Evolutionary conservation across 1,140 invertebrate species (phyloP).

Genomic region (Limonius californicus): DNA sequence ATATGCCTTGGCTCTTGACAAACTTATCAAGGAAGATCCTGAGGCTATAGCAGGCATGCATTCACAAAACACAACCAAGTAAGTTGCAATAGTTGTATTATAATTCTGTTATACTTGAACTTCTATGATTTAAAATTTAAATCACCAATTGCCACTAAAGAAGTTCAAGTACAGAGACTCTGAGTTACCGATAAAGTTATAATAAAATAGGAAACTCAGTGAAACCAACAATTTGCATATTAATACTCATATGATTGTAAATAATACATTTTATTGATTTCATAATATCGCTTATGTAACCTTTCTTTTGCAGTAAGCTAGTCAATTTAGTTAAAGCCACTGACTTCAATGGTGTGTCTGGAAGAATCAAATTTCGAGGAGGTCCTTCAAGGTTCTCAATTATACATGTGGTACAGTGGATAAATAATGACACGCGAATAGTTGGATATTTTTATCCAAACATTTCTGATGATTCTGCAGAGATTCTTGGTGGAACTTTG

Average conservation of each 20-base stretch:
- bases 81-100: no score
- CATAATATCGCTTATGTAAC: no score
- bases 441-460: slow-evolving; percentile 65
- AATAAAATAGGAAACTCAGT: no score
- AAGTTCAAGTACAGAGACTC: no score
- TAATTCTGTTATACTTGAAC: no score
- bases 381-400: slow-evolving; percentile 65
- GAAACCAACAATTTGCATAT: no score
- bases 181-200: no score
- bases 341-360: slow-evolving; percentile 75
- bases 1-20: slow-evolving; percentile 69
- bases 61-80: slow-evolving; percentile 56
- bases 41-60: slow-evolving; percentile 58
- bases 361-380: slow-evolving; percentile 65
- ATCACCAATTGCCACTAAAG: no score
- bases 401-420: slow-evolving; percentile 70
- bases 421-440: slow-evolving; percentile 51
- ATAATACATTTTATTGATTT: no score
- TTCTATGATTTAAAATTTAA: no score
- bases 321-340: slow-evolving; percentile 56
- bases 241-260: no score
- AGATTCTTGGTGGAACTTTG: slow-evolving; percentile 50
- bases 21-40: slow-evolving; percentile 57
- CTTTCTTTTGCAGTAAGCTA: slow-evolving; percentile 48
- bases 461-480: slow-evolving; percentile 42